These are phyloP conservation scores for Pygoscelis adeliae DNA, from an alignment of 2,113 vertebrate species.

Conservation along the genomic window DNA sequence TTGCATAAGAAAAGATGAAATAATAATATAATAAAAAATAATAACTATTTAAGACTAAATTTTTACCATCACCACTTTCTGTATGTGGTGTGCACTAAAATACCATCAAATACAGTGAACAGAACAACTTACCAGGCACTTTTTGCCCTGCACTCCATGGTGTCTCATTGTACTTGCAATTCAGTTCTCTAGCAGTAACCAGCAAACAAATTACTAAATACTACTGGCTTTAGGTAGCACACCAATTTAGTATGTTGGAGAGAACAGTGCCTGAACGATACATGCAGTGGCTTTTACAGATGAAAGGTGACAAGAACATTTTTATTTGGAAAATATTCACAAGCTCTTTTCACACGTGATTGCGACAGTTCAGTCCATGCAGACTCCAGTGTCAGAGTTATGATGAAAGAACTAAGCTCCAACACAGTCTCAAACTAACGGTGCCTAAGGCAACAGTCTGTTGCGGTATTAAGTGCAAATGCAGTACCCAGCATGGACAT, in stretches of 20 bases:
- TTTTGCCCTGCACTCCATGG: neutral
- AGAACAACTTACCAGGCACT: neutral
- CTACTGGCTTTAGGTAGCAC: neutral
- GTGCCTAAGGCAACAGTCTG: slow-evolving; percentile 47
- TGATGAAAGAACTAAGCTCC: neutral
- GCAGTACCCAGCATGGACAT: neutral
- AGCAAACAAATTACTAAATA: neutral
- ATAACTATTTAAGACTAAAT: neutral
- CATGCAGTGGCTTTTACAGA: neutral
- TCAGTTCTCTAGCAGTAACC: neutral
- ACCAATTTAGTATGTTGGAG: neutral
- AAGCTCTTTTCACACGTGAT: neutral
- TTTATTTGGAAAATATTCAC: slow-evolving; percentile 18
- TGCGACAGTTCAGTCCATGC: neutral
- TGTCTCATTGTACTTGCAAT: neutral
- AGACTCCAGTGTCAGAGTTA: neutral
- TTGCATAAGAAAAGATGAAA: neutral
- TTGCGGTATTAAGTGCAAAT: slow-evolving; percentile 5
- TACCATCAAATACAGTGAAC: neutral
- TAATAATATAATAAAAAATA: no score
- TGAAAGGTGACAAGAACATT: slow-evolving; percentile 4
- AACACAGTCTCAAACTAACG: neutral
- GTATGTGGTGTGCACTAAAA: neutral
- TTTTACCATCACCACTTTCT: neutral
- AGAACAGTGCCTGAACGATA: neutral